Evolutionary conservation across 1,140 invertebrate genomes (phyloP).

Genomic region (Ostrea denselamellosa): DNA sequence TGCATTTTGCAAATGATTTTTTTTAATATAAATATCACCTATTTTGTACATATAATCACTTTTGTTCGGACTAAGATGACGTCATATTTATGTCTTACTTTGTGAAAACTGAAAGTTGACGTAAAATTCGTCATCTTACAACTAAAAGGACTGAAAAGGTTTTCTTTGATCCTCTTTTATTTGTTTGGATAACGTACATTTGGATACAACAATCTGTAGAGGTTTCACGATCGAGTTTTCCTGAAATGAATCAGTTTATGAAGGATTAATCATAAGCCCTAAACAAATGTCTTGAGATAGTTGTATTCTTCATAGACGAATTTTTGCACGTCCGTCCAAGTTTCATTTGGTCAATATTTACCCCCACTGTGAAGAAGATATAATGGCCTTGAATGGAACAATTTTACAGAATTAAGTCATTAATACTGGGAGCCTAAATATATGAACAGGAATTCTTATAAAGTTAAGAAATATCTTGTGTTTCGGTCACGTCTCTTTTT

Average conservation of each 20-base stretch:
- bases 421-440: slow-evolving; percentile 53
- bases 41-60: neutral
- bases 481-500: slow-evolving; percentile 51
- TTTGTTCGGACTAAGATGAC: neutral
- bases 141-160: neutral
- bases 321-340: slow-evolving; percentile 30
- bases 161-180: neutral
- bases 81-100: neutral
- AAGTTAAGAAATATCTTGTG: slow-evolving; percentile 54
- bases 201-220: slow-evolving; percentile 7
- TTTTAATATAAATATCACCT: neutral
- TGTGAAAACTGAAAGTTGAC: neutral
- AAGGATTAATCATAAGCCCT: slow-evolving; percentile 27
- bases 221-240: neutral
- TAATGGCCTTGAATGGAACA: slow-evolving; percentile 39
- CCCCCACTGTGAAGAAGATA: slow-evolving; percentile 38
- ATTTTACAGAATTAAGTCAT: slow-evolving; percentile 51
- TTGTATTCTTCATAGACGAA: slow-evolving; percentile 4
- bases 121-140: neutral
- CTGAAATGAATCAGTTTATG: slow-evolving; percentile 38
- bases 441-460: slow-evolving; percentile 57
- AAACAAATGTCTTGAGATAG: neutral
- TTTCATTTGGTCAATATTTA: slow-evolving; percentile 34
- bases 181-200: neutral
- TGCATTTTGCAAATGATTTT: neutral